Evolutionary conservation across 2,797 vertebrate species (phyloP), one percentile per base, ranked within the genome.

Genomic region (Clarias fuscus): DNA sequence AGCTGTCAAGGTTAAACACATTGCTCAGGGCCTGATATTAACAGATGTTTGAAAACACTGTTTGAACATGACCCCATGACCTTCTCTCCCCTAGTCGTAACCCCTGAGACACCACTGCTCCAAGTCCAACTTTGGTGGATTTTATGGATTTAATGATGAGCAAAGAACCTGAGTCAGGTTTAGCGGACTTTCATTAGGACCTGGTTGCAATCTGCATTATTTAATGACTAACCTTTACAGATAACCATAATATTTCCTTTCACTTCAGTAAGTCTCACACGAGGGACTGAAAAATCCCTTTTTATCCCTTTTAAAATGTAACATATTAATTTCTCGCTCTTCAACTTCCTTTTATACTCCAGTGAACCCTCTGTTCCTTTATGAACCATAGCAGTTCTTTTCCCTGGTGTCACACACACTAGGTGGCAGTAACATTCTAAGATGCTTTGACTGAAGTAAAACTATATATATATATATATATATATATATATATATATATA

Each of bases 381-480:
- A 24, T 78, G 56, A 61, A 33, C 56, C 56, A 1, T 22, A 24
- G 56, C 56, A 37, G 17, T 24, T 78, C 30, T 24, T 61, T 15
- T 61, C 18, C 20, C 58, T 0, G 15, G 30, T 78, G 58, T 33
- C n/a, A 73, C 37, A 18, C 59, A 53, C 89, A 86, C 83, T 85
- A 90, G 88, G 83, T 90, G 89, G 85, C 88, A 89, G 88, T 89
- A 84, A 85, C 88, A 73, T 73, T 85, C 86, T 22, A 72, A 43
- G 30, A 30, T 59, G 67, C 56, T 40, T 37, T 37, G 24, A 17
- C 33, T 56, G 18, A 64, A 83, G 76, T 77, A 70, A 70, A 43
- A 40, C 30, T 37, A 37, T 30, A 37, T 0, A 61, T 78, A n/a
- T n/a, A n/a, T n/a, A n/a, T n/a, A n/a, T n/a, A n/a, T n/a, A n/a